A percentile compares a stretch with the other conserved stretches of the same genome.
phyloP scores from a whole-genome alignment of 2,113 vertebrate species.

The Etheostoma cragini region DNA sequence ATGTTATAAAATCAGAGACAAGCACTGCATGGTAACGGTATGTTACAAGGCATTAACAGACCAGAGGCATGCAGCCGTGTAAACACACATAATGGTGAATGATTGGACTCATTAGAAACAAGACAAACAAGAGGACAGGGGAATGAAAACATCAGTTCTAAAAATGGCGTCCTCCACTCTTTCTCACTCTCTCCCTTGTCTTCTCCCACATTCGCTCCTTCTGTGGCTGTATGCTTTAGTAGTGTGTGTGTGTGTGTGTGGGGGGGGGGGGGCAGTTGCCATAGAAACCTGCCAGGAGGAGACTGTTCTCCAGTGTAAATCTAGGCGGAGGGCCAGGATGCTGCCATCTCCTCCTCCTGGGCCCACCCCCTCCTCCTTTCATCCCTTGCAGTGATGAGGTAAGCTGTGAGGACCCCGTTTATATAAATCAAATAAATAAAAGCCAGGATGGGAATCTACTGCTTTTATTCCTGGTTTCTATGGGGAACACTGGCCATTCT shows the following conservation, averaged over 20 bases:
- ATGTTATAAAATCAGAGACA: not conserved
- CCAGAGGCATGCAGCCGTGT: rapidly evolving
- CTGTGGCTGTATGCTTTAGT: constrained; percentile 52
- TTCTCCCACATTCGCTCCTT: constrained; percentile 33
- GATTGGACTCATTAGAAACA: constrained; percentile 12
- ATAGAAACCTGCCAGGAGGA: constrained; percentile 73
- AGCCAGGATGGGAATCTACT: not conserved
- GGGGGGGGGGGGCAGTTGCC: constrained; percentile 51
- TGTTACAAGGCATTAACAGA: constrained; percentile 3
- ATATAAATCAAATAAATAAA: not conserved
- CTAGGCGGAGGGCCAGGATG: constrained; percentile 57
- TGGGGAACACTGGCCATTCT: not conserved
- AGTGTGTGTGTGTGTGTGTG: constrained; percentile 1
- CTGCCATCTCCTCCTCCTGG: constrained; percentile 23
- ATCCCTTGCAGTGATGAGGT: constrained; percentile 63
- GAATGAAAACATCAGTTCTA: constrained; percentile 62
- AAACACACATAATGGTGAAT: constrained; percentile 12
- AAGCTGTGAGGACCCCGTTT: constrained; percentile 52
- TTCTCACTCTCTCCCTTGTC: not conserved
- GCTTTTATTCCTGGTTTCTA: not conserved
- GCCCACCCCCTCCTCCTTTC: not conserved
- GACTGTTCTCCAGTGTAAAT: constrained; percentile 49
- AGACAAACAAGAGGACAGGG: constrained; percentile 28
- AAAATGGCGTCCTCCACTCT: constrained; percentile 61
- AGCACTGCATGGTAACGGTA: not conserved